Evolutionary conservation across 2,888 invertebrate genomes (phyloP), one percentile per base, ranked within the genome.

Genomic region (Axea sp.): DNA sequence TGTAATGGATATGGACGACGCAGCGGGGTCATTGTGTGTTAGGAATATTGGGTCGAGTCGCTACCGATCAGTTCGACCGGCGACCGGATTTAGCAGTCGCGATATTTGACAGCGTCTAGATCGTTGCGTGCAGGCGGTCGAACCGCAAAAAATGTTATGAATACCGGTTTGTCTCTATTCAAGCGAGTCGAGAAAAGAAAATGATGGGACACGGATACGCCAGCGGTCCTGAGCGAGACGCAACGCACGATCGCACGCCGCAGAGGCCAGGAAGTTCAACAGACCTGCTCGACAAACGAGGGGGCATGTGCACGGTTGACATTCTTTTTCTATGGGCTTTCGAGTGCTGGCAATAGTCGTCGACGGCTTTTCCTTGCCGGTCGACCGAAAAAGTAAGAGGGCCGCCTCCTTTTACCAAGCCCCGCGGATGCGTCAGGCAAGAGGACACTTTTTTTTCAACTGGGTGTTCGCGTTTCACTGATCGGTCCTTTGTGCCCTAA

Each of bases 11-110:
- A 67, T 45, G 53, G 51, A 59, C 49, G 55, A 37, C 28, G 28
- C 45, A 39, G 39, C 49, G 33, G 39, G 51, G 60, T 41, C 57
- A 57, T 62, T 72, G 71, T 64, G 49, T 41, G 28, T 19, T 9
- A 24, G 60, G 62, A 9, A 67, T 67, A 69, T 64, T n/a, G n/a
- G n/a, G 64, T 71, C 68, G 68, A 47, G 12, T 59, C 49, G 60
- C 60, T 59, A 55, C 67, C 71, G 51, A 75, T 74, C 73, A 59
- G 59, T 22, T 68, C 51, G 59, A 35, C 65, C 65, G 73, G 78
- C 77, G 76, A 79, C 79, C 80, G 80, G 81, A 81, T 82, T 81
- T 80, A 79, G 80, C 77, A 82, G 81, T 81, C 80, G 80, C 74
- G 78, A 78, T 75, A 77, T 81, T 81, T 81, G 81, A 82, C 81